Base-by-base conservation (phyloP, 2,888 invertebrate species). In the Syrphus vitripennis region DNA sequence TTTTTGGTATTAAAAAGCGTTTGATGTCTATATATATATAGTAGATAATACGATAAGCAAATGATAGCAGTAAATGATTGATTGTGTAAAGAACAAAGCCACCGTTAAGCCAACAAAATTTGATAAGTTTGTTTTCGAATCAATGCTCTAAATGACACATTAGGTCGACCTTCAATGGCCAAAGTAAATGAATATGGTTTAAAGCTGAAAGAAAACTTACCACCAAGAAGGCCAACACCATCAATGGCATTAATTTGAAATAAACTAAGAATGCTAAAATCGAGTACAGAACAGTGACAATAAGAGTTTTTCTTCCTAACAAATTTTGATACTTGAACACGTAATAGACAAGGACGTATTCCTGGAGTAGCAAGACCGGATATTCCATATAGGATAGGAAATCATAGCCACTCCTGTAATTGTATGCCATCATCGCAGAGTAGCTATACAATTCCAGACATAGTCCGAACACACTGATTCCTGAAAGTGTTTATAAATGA, bases 311-410 rank as follows among this genome's bases (percentile, higher is more conserved):
- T 19, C 92, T 89, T 80, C 94, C 93, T 55, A 96, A 89, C 84
- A 94, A 89, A 37, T 94, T 93, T 89, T 95, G 94, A 90, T 95
- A 97, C 89, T 95, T 94, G 76, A 97, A 92, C 3, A 96, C 96
- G 72, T 95, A 94, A 90, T 94, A 95, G 88, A 97, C 94, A 83
- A 97, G 92, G 9, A 96, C 93, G 87, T 95, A 95, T 89, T 97
- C 95, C 93, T 97, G 97, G 2, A 95, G 67, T 77, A 97, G 91
- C 88, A 97, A 95, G 55, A 97, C 95, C 0, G 97, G 97, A 91
- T 97, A 97, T 90, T 97, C 97, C 94, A 97, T 92, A 89, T 97
- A 97, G 0, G 97, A 96, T 88, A 97, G 93, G 10, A 96, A 88
- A 12, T 95, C 94, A 91, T 97, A 97, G 12, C 93, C 93, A 90